phyloP scores from a whole-genome alignment of 2,113 vertebrate genomes.

The Merops nubicus region DNA sequence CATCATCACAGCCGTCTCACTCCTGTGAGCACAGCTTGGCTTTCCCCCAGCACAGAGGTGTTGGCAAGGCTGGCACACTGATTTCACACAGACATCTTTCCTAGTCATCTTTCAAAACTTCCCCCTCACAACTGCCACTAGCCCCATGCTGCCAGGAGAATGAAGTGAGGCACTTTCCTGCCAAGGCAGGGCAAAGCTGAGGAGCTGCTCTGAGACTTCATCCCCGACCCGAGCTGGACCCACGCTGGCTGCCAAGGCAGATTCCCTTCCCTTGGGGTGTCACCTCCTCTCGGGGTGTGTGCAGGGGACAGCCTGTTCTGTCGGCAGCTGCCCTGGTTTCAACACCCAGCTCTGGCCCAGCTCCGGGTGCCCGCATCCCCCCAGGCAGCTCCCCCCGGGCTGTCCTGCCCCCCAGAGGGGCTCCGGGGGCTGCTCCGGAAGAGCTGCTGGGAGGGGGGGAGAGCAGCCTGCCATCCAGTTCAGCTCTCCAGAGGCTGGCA shows the following conservation, averaged over 20 bases:
- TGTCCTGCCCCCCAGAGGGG: too few relatives aligned
- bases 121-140: too few relatives aligned
- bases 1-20: background rate
- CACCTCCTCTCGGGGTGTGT: background rate
- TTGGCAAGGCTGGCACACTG: background rate
- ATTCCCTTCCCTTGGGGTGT: background rate
- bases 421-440: too few relatives aligned
- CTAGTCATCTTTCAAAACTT: background rate
- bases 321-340: background rate
- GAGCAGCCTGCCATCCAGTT: background rate
- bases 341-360: background rate
- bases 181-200: background rate
- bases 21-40: background rate
- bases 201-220: background rate
- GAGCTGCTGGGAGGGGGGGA: accelerated
- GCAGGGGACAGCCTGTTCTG: background rate
- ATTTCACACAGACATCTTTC: background rate
- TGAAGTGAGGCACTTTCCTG: background rate
- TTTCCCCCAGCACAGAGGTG: background rate
- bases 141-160: too few relatives aligned
- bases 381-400: too few relatives aligned
- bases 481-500: background rate
- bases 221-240: background rate
- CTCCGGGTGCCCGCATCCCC: too few relatives aligned
- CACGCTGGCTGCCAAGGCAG: background rate